phyloP scores from a whole-genome alignment of 2,797 vertebrate species.

The Alcedo quadribrachys region DNA sequence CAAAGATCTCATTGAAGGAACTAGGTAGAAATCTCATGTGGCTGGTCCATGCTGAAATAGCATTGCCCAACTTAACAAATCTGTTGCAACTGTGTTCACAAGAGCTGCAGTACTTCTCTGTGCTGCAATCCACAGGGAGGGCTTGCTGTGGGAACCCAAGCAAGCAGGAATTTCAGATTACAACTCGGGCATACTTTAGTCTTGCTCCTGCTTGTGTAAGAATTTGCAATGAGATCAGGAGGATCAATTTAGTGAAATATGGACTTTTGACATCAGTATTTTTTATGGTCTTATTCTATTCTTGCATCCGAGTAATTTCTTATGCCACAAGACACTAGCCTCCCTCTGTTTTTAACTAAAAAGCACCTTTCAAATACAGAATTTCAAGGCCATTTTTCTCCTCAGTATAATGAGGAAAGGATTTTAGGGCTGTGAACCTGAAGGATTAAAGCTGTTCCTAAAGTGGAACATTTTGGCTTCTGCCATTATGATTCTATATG shows the following conservation, averaged over 20 bases:
- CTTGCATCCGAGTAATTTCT: background rate
- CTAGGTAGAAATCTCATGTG: background rate
- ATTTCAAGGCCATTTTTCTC: background rate
- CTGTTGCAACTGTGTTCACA: background rate
- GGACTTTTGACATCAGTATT: background rate
- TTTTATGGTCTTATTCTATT: background rate
- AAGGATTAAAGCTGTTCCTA: background rate
- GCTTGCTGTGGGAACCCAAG: background rate
- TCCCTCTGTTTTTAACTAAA: background rate
- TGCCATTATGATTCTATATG: background rate
- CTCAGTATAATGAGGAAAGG: background rate
- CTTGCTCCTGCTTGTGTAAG: background rate
- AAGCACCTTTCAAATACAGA: background rate
- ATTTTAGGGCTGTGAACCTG: background rate
- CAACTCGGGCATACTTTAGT: too few species aligned
- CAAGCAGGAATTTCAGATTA: background rate
- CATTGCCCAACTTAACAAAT: background rate
- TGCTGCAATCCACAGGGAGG: background rate
- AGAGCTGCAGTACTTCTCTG: background rate
- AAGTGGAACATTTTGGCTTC: background rate
- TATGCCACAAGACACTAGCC: background rate
- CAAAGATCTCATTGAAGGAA: background rate
- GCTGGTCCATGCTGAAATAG: accelerated
- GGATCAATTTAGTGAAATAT: background rate
- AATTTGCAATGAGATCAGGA: background rate